Base-by-base conservation (phyloP, 2,888 invertebrate species). In the Polydrusus tereticollis region DNA sequence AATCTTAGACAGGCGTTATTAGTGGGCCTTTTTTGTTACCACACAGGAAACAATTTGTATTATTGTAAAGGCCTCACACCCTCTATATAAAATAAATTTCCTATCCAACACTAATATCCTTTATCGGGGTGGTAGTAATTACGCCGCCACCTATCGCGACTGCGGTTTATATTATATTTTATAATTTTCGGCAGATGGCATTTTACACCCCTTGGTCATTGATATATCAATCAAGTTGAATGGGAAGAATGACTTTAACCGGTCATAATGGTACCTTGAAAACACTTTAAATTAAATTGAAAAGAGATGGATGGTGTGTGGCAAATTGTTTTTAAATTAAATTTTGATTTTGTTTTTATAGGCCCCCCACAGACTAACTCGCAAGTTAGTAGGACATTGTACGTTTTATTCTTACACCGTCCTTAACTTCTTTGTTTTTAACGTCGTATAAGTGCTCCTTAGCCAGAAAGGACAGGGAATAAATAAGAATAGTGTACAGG, bases 41-140 rank as follows among this genome's bases (percentile, higher is more conserved):
- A 43, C 75, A 76, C 78, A 78, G 78, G 78, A 78, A 78, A 73
- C 72, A 73, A 78, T 78, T 77, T 78, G 71, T 78, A 74, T 65
- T 76, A 76, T 74, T 76, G 76, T 66, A 45, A 72, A 66, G 67
- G 45, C 68, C 63, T 47, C 57, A 60, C 72, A 72, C 72, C 68
- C 69, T 77, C 72, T 77, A 69, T 76, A 77, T 74, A 77, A 76
- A 77, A 78, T 75, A 75, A 76, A 73, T 71, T 74, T 76, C 77
- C 76, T 70, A 72, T 76, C 76, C 76, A 72, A 73, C 66, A 41
- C 52, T 70, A 52, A 70, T 69, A 71, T 62, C 67, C 38, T 66
- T 64, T 67, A 72, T 74, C 65, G 67, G 73, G 69, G 75, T 73
- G 73, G 75, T 75, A 69, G 23, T 65, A 74, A 70, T 69, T 71